Base-by-base conservation (phyloP, 2,888 invertebrate species). In the Lasius fuliginosus region DNA sequence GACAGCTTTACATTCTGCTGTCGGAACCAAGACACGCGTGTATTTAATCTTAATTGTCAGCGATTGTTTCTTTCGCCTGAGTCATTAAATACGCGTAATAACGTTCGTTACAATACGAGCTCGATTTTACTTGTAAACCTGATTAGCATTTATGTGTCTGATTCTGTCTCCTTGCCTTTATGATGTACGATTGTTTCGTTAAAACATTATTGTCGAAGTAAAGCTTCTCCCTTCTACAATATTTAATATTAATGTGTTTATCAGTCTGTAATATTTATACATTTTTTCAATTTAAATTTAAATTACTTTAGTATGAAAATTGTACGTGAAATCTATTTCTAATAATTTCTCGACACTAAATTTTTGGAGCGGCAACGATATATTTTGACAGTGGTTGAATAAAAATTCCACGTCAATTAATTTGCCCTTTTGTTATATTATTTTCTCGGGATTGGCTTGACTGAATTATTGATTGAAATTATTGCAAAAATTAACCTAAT, bases 331-430 rank as follows among this genome's bases (percentile, higher is more conserved):
- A 30, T 49, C 9, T 23, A 36, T 1, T 9, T 3, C n/a, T 67
- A 46, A 46, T 27, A 67, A 30, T 49, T 30, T 5, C 18, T 11
- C 11, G 27, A 4, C 15, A 15, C 1, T 40, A 42, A 30, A 49
- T 11, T 49, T 69, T 49, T 15, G 30, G 12, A 69, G 30, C n/a
- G 33, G 12, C 1, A 6, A 69, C n/a, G 30, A 49, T 15, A 49
- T 33, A 53, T 53, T 23, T 71, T 36, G 15, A 36, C 1, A 33
- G n/a, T 71, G 33, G 2, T 15, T 1, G n/a, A 53, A n/a, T 53
- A 53, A 53, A 74, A 42, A 27, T 11, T 15, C 18, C 23, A 15
- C 15, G 53, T 53, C 40, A 73, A 73, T 53, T 36, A 71, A 73
- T 60, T 49, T 33, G 11, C 5, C 33, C 4, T 15, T 18, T 62